A percentile compares a stretch with the other conserved stretches of the same genome.
Evolutionary conservation across 2,113 vertebrate genomes (phyloP).

Genomic region (Neodontobutis hainanensis): DNA sequence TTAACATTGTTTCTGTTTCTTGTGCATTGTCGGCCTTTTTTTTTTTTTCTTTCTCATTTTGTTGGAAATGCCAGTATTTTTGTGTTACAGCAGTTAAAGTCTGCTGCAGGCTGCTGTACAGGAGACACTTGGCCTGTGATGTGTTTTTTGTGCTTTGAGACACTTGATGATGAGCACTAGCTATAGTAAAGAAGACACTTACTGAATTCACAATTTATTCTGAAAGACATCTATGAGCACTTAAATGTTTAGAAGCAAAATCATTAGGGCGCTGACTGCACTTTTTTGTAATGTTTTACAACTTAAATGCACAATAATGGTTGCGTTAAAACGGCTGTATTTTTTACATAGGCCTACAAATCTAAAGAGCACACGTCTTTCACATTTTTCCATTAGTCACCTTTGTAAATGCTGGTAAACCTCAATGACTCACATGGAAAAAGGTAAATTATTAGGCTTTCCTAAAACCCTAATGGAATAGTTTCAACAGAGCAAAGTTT

Average conservation of each 20-base stretch:
- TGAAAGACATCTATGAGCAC: background rate
- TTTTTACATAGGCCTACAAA: background rate
- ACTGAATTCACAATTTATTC: background rate
- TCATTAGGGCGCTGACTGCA: background rate
- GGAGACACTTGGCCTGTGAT: constrained; percentile 9
- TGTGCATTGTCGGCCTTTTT: background rate
- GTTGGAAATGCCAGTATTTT: constrained; percentile 1
- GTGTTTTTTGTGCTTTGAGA: constrained; percentile 11
- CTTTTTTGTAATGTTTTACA: background rate
- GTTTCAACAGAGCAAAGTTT: background rate
- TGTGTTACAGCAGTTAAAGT: constrained; percentile 2
- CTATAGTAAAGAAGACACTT: constrained; percentile 1
- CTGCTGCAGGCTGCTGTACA: constrained; percentile 12
- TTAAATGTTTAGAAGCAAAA: no score
- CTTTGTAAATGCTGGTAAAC: background rate
- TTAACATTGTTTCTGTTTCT: background rate
- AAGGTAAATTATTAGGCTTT: constrained; percentile 1
- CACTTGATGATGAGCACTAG: constrained; percentile 10
- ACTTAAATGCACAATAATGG: background rate
- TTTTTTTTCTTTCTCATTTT: constrained; percentile 2
- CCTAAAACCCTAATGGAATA: background rate
- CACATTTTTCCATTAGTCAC: background rate
- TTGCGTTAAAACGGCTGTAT: background rate
- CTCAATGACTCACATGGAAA: background rate
- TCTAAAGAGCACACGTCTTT: background rate